Evolutionary conservation across 2,797 vertebrate species (phyloP).

Genomic region (Smutsia temminckii): DNA sequence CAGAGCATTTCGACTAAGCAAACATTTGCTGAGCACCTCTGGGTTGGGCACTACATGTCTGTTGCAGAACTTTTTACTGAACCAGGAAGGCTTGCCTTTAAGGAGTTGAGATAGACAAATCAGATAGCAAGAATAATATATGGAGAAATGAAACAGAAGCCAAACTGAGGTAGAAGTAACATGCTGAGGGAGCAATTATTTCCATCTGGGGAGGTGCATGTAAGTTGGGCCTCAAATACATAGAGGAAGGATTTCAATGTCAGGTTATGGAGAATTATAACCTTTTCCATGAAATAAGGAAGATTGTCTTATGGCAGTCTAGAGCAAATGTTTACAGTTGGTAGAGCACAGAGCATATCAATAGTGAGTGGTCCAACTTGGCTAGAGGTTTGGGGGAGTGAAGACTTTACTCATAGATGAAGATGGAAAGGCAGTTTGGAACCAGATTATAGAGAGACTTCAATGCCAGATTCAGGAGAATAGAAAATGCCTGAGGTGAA

Average conservation of each 20-base stretch:
- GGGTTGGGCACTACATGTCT: accelerated
- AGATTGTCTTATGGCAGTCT: neutral
- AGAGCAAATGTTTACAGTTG: neutral
- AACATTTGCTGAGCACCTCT: neutral
- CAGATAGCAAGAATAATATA: neutral
- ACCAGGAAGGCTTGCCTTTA: neutral
- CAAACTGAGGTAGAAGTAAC: neutral
- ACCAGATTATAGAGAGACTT: neutral
- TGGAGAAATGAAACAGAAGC: neutral
- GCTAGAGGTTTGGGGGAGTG: neutral
- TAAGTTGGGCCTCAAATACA: neutral
- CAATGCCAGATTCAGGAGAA: neutral
- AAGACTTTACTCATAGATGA: neutral
- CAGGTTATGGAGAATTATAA: neutral
- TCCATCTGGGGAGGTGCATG: neutral
- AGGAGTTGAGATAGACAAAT: neutral
- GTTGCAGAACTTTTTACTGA: neutral
- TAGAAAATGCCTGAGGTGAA: neutral
- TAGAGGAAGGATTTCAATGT: neutral
- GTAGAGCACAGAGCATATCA: neutral
- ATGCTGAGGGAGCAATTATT: neutral
- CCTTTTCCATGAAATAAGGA: neutral
- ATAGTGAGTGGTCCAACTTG: neutral
- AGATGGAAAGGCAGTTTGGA: neutral
- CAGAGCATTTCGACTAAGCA: neutral